Evolutionary conservation across 2,113 vertebrate genomes (phyloP).

Genomic region (Scomber colias): DNA sequence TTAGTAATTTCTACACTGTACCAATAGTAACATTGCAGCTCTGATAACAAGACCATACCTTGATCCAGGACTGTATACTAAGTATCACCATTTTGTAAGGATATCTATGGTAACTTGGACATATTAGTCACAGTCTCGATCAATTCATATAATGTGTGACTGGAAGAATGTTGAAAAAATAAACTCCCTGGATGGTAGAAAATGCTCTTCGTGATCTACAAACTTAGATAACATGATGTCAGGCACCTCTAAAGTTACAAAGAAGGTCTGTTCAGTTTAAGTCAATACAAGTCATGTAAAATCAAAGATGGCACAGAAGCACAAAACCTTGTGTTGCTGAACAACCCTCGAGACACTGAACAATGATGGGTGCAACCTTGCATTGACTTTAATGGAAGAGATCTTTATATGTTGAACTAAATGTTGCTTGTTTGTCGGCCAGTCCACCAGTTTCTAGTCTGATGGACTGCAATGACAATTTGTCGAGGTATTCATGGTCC

Average conservation of each 20-base stretch:
- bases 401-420: too few species aligned
- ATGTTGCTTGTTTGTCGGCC: background rate
- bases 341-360: too few species aligned
- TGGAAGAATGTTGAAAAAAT: background rate
- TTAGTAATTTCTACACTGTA: conserved; percentile 9
- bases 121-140: conserved; percentile 27
- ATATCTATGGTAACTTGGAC: background rate
- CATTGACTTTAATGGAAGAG: too few species aligned
- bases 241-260: background rate
- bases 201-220: background rate
- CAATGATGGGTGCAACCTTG: too few species aligned
- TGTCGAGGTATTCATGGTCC: too few species aligned
- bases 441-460: background rate
- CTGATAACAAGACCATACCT: background rate
- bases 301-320: background rate
- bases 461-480: background rate
- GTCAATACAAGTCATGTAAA: background rate
- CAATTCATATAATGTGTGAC: background rate
- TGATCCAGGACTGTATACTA: background rate
- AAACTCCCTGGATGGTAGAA: background rate
- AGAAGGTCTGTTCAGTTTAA: background rate
- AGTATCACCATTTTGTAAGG: background rate
- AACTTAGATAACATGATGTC: background rate
- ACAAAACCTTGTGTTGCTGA: too few species aligned
- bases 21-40: background rate